These are phyloP conservation scores for Potorous gilbertii DNA, from an alignment of 2,797 vertebrate species.

Conservation along the genomic window DNA sequence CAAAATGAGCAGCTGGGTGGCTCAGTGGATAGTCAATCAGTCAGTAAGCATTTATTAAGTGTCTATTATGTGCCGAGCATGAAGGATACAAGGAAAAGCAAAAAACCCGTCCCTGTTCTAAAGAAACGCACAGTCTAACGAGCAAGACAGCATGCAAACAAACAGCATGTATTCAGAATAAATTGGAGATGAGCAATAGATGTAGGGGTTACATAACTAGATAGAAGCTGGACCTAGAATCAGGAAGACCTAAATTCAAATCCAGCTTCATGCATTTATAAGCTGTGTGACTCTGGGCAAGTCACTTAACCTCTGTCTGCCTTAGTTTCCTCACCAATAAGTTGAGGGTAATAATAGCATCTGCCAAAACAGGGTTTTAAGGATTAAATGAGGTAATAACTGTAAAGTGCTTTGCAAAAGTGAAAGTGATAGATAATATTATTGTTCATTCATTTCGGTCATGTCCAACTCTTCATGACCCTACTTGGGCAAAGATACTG, in stretches of 20 bases:
- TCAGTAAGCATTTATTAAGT: background rate
- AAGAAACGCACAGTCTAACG: background rate
- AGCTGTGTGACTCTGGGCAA: background rate
- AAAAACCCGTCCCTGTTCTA: background rate
- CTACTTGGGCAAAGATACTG: background rate
- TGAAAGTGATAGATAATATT: background rate
- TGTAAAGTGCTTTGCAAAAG: background rate
- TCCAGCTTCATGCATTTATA: background rate
- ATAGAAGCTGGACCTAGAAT: background rate
- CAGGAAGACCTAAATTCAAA: background rate
- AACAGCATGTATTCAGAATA: background rate
- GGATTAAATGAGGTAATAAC: background rate
- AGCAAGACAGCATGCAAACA: background rate
- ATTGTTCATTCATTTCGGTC: background rate
- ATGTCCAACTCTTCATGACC: background rate
- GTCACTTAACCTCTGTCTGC: background rate
- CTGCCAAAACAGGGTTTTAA: background rate
- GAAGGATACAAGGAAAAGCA: background rate
- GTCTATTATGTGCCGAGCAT: background rate
- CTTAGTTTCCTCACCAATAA: background rate
- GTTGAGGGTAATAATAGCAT: background rate
- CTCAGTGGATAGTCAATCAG: background rate
- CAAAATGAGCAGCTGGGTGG: background rate
- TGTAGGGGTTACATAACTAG: background rate
- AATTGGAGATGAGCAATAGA: background rate